Evolutionary conservation across 2,888 invertebrate genomes (phyloP).

Genomic region (Nudaria mundana): DNA sequence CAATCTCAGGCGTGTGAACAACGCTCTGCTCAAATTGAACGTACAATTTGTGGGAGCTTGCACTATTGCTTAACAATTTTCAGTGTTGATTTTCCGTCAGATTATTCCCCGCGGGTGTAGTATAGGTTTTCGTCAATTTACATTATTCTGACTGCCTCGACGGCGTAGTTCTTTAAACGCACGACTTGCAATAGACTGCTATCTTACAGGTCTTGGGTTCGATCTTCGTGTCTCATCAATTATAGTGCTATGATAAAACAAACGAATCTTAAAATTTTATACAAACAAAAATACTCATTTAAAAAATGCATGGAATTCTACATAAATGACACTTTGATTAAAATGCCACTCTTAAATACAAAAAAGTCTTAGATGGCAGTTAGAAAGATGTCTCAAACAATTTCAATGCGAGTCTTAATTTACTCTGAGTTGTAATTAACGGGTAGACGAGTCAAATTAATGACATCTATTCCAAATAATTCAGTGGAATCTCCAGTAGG

Average conservation of each 20-base stretch:
- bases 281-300: too few species aligned
- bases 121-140: neutral
- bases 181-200: too few species aligned
- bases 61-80: neutral
- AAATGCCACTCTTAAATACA: slow-evolving; percentile 6
- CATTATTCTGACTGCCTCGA: neutral
- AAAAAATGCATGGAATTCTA: neutral
- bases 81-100: neutral
- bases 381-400: slow-evolving; percentile 23
- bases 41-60: neutral
- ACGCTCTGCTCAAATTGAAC: neutral
- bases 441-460: slow-evolving; percentile 44
- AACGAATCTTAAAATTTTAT: too few species aligned
- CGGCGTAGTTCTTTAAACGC: too few species aligned
- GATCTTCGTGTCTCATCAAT: too few species aligned
- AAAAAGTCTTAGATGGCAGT: slow-evolving; percentile 9
- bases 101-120: too few species aligned
- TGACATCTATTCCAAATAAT: slow-evolving; percentile 50
- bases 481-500: slow-evolving; percentile 40
- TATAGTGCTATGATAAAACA: too few species aligned
- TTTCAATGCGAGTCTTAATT: slow-evolving; percentile 34
- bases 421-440: slow-evolving; percentile 43
- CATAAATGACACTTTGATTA: neutral
- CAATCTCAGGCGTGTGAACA: neutral
- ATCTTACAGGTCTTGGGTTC: too few species aligned